phyloP scores from a whole-genome alignment of 2,888 invertebrate species.

The Zaprionus obscuricornis region DNA sequence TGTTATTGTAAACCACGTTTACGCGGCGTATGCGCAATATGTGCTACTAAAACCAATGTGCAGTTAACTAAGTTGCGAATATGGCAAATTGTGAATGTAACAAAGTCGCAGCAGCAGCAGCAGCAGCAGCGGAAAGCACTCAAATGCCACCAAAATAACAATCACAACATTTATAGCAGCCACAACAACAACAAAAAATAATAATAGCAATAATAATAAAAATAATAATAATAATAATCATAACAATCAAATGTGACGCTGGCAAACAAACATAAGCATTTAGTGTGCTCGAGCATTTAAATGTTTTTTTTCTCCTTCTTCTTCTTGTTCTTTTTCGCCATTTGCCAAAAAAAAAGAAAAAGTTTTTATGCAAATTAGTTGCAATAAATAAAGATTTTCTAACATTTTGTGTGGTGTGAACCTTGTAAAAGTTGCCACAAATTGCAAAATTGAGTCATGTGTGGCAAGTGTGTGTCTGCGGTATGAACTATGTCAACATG shows the following conservation, averaged over 20 bases:
- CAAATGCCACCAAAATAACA: no score
- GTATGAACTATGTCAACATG: no score
- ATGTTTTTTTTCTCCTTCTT: conserved; percentile 1
- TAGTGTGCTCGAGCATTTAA: conserved; percentile 19
- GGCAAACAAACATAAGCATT: conserved; percentile 21
- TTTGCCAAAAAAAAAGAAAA: no score
- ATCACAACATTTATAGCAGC: no score
- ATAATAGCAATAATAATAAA: conserved; percentile 6
- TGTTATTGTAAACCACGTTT: no score
- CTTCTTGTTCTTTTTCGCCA: background rate
- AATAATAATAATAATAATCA: conserved; percentile 16
- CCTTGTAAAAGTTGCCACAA: conserved; percentile 20
- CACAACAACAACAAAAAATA: conserved; percentile 19
- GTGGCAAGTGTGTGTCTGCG: background rate
- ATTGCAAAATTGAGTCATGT: conserved; percentile 31
- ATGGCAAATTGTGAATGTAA: no score
- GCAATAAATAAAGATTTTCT: conserved; percentile 47
- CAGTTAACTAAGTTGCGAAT: conserved; percentile 7
- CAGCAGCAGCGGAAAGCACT: conserved; percentile 20
- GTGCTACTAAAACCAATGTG: conserved; percentile 4
- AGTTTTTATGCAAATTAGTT: conserved; percentile 41
- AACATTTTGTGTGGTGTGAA: no score
- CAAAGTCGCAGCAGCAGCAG: conserved; percentile 34
- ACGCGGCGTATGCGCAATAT: no score
- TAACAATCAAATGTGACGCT: conserved; percentile 17